Percentiles rank a stretch among this genome's conserved stretches.
Conservation (phyloP, 1,140 invertebrate species). For the Hypsibius dujardini region DNA sequence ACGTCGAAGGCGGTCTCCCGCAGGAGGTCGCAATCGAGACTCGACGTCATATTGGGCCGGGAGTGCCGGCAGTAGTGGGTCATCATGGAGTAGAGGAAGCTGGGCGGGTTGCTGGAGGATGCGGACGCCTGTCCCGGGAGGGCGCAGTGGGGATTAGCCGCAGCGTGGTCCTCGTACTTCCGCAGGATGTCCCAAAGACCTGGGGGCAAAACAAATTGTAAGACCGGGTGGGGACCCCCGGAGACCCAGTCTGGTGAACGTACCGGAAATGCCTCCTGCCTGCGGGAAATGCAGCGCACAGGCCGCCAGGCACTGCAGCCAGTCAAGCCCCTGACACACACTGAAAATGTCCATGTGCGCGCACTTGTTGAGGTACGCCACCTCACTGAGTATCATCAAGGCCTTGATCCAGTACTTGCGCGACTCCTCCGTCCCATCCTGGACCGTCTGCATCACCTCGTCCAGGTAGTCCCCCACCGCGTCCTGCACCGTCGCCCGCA, state of each 20-base stretch:
- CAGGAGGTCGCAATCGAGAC: background rate
- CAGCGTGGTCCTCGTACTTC: background rate
- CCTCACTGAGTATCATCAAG: background rate
- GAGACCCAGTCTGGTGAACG: no score
- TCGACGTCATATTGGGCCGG: background rate
- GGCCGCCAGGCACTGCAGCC: background rate
- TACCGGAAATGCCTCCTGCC: background rate
- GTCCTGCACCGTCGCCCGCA: no score
- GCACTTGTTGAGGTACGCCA: no score
- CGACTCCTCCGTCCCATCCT: no score
- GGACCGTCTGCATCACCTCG: no score
- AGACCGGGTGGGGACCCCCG: background rate
- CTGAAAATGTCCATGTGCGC: background rate
- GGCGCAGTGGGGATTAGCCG: background rate
- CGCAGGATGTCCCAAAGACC: background rate
- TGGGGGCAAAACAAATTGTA: background rate
- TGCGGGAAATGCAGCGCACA: background rate
- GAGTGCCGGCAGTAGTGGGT: background rate
- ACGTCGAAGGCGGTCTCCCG: background rate
- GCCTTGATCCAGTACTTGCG: background rate
- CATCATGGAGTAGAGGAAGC: slow-evolving; percentile 6
- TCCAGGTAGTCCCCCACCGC: no score
- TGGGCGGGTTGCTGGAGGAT: background rate
- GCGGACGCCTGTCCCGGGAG: background rate
- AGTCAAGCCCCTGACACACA: background rate